Base-by-base conservation (phyloP, 2,888 invertebrate genomes). In the Leptinotarsa rubiginosa region DNA sequence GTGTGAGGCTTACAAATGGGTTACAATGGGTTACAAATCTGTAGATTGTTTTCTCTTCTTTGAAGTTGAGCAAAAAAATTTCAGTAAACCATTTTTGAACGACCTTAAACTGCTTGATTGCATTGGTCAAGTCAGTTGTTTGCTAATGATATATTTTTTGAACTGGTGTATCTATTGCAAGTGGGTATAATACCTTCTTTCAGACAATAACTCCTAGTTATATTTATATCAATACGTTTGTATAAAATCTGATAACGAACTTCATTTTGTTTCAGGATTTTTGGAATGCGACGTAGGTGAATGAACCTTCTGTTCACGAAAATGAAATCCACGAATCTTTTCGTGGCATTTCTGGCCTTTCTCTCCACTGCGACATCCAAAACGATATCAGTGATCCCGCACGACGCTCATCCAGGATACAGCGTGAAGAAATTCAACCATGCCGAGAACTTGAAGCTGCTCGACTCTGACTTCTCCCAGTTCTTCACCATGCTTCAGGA, bases 381-480 rank as follows among this genome's bases (percentile, higher is more conserved):
- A 72, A 76, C 74, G 54, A 70, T 75, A 47, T 75, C 69, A 15
- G 93, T 96, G 84, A 91, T 96, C 85, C 96, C 96, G 68, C 96
- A 96, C 88, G 96, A 97, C 86, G 95, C 95, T 81, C 94, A 95
- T 86, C 96, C 96, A 3, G 96, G 96, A 68, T 96, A 94, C 89
- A 95, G 95, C 86, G 93, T 96, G 85, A 94, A 93, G 86, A 93
- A 94, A 85, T 95, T 96, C 88, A 89, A 90, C 80, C 89, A 90
- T 79, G 90, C 90, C 84, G 90, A 89, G 76, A 90, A 91, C 84
- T 90, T 91, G 73, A 91, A 91, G 78, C 89, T 94, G 79, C 88
- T 95, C 83, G 94, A 96, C 84, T 95, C 94, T 68, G 95, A 94
- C 78, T 95, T 92, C 87, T 93, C 94, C 65, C 92, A 95, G 80